Evolutionary conservation across 2,113 vertebrate species (phyloP), one percentile per base, ranked within the genome.

Genomic region (Baryphthengus martii): DNA sequence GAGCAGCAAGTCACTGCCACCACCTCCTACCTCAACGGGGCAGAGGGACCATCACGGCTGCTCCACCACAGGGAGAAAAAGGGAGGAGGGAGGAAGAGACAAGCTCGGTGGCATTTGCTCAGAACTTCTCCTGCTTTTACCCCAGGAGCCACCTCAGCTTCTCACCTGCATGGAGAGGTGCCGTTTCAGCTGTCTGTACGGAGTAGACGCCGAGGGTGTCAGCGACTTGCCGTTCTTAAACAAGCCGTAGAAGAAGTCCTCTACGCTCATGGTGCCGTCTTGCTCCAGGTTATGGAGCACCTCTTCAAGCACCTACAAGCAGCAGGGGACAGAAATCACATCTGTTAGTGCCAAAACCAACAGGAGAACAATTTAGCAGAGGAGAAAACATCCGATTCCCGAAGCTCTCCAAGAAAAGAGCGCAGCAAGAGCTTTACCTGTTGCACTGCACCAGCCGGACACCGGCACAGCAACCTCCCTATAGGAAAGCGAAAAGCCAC

Each of bases 91-190:
- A 88, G 13, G 25, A 85, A 21, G n/a, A 47, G 35, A 56, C 29
- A n/a, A 35, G 28, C 56, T 29, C 31, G 15, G 5, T 15, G 62
- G 39, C 37, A 59, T 40, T 3, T 37, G 14, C 2, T 56, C 21
- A 79, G 47, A 42, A 10, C 5, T 76, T 68, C 25, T 77, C 44
- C 53, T 61, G 26, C 35, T 73, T 52, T 52, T 3, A 11, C 0
- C 17, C 72, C 35, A 11, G 35, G 49, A 76, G 79, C 56, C 23
- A 16, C 2, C 42, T 20, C 6, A 5, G 29, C 39, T 10, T 42
- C 92, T 91, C 97, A 99, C 99, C 98, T 99, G 99, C 94, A 99
- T 99, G 90, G 99, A 99, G 89, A 99, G 99, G 82, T 98, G 99
- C 7, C 99, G 98, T 78, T 99, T 99, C 20, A 99, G 97, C 78